A percentile compares a stretch with the other conserved stretches of the same genome.
Evolutionary conservation across 2,888 invertebrate species (phyloP).

Genomic region (Clanis bilineata): DNA sequence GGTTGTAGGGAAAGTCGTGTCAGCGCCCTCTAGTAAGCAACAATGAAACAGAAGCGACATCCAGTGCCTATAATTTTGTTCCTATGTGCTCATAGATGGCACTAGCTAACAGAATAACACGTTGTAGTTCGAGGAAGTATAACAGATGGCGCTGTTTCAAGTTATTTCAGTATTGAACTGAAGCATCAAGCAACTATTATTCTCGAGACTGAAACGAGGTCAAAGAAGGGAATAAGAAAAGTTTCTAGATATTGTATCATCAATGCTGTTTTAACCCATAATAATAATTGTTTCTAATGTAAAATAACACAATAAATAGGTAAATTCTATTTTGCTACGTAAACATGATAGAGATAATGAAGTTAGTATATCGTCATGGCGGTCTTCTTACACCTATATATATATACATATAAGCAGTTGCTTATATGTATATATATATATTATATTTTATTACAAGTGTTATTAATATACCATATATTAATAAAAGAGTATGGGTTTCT

Average conservation of each 20-base stretch:
- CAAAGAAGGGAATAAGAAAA: background rate
- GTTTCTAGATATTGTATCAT: background rate
- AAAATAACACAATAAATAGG: background rate
- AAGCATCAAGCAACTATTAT: background rate
- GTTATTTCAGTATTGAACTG: background rate
- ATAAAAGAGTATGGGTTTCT: too few species aligned
- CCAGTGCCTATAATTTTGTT: background rate
- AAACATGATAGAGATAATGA: too few species aligned
- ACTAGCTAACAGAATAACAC: too few species aligned
- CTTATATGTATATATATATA: too few species aligned
- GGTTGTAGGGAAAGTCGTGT: background rate
- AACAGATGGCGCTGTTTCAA: background rate
- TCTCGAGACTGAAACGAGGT: background rate
- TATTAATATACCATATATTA: too few species aligned
- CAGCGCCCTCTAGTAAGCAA: constrained; percentile 23
- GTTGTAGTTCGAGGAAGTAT: background rate
- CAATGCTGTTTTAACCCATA: background rate
- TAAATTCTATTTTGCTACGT: too few species aligned
- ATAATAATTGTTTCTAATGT: background rate
- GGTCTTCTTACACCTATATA: too few species aligned
- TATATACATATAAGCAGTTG: too few species aligned
- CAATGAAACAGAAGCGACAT: background rate
- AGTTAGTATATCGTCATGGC: too few species aligned
- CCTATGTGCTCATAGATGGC: background rate
- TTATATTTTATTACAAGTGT: too few species aligned